Conservation (phyloP, 2,797 vertebrate genomes). For the Poeciliopsis infans region DNA sequence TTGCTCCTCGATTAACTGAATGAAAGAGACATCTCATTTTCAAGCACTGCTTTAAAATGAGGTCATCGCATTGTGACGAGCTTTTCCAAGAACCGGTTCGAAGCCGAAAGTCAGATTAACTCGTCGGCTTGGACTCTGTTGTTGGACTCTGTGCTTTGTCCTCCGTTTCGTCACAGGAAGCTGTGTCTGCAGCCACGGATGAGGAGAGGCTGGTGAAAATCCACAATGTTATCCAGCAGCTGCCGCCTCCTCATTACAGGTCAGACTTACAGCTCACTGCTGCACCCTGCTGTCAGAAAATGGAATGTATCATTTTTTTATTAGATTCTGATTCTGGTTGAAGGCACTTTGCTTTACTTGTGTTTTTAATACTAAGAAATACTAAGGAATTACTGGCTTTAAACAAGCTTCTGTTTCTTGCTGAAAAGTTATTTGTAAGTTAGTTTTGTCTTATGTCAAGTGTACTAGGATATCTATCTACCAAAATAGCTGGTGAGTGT, state of each 20-base stretch:
- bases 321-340: not conserved
- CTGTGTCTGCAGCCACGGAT: constrained; percentile 95
- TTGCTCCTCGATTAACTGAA: constrained; percentile 26
- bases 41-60: constrained; percentile 40
- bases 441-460: too few species aligned
- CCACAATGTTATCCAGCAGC: constrained; percentile 98
- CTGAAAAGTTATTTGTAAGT: too few species aligned
- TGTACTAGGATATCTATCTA: too few species aligned
- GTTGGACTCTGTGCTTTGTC: constrained; percentile 37
- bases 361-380: not conserved
- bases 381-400: too few species aligned
- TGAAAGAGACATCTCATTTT: constrained; percentile 11
- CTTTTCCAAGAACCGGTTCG: constrained; percentile 54
- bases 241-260: constrained; percentile 98
- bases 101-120: constrained; percentile 51
- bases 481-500: too few species aligned
- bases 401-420: too few species aligned
- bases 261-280: constrained; percentile 60
- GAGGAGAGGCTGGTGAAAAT: constrained; percentile 96
- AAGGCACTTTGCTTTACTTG: not conserved
- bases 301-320: not conserved
- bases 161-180: constrained; percentile 83
- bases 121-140: constrained; percentile 46
- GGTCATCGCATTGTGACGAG: constrained; percentile 45
- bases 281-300: constrained; percentile 54